Evolutionary conservation across 2,113 vertebrate species (phyloP).

Genomic region (Capreolus pygargus): DNA sequence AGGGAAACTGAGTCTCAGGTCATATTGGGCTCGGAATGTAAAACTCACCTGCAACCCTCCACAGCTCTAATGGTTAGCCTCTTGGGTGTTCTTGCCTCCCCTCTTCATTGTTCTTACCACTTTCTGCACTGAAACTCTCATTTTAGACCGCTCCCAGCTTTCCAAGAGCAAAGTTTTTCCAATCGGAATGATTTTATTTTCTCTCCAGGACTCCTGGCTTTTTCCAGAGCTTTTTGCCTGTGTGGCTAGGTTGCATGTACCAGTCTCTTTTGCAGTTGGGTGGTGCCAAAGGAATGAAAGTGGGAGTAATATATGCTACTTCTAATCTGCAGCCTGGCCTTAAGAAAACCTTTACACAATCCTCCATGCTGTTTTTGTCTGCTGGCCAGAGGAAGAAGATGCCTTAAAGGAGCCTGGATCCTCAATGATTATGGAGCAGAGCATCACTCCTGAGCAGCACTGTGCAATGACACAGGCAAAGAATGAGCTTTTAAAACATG

Average conservation of each 20-base stretch:
- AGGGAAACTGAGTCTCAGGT: neutral
- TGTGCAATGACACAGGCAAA: neutral
- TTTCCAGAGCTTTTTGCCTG: neutral
- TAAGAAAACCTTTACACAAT: neutral
- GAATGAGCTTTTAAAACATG: neutral
- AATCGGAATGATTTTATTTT: neutral
- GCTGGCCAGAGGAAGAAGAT: neutral
- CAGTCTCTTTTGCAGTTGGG: neutral
- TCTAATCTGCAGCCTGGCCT: neutral
- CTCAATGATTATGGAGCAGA: neutral
- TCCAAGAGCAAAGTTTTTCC: neutral
- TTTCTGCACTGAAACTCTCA: neutral
- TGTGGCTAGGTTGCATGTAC: neutral
- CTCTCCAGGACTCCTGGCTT: neutral
- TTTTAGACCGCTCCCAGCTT: neutral
- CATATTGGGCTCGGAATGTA: neutral
- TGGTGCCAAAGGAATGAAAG: neutral
- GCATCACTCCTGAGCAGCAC: neutral
- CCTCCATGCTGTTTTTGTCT: neutral
- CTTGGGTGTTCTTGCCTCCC: neutral
- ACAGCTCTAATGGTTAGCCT: neutral
- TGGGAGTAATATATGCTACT: neutral
- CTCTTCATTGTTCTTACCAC: neutral
- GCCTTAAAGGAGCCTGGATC: neutral
- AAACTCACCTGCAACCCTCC: neutral